Evolutionary conservation across 1,140 invertebrate genomes (phyloP), one percentile per base, ranked within the genome.

Genomic region (Caenorhabditis briggsae): DNA sequence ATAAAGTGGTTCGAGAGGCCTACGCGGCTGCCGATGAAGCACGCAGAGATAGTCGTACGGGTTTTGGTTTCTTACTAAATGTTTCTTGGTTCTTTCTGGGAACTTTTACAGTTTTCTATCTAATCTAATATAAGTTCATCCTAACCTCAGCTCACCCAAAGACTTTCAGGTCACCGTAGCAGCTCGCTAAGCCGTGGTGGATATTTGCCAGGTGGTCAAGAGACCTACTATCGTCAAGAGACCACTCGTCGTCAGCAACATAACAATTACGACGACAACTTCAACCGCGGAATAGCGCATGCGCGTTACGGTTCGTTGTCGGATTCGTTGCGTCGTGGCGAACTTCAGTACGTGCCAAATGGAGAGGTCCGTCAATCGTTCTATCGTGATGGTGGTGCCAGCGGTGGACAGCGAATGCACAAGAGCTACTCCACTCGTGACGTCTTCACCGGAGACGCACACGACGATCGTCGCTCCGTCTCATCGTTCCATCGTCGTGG

Each of bases 331-430:
- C 89, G 90, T 53, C 89, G 90, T 78, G 90, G 90, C 46, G 90
- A 91, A 23, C 82, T 91, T 48, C 90, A 90, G 86, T 91, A 91
- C 84, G 86, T 88, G 23, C 90, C 90, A 41, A 91, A 91, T 74
- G 90, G 90, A 14, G 90, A 91, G 18, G 83, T 91, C 11, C 61
- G 84, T 33, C 58, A 87, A 58, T 58, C 74, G 23, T 64, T 59
- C 64, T 86, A 84, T 48, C 89, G 88, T 78, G 84, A 89, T 14
- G 82, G 86, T 43, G n/a, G 85, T 59, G 70, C 85, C 50, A 56
- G 61, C 12, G 84, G 86, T 33, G 84, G 86, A 20, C 82, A 86
- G 41, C 46, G 61, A 25, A 88, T 91, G 88, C 89, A 91, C 83
- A 90, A 90, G 61, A 89, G 90, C 82, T 90, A 88, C 48, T 90